phyloP scores from a whole-genome alignment of 2,113 vertebrate genomes.

The Rhineura floridana region DNA sequence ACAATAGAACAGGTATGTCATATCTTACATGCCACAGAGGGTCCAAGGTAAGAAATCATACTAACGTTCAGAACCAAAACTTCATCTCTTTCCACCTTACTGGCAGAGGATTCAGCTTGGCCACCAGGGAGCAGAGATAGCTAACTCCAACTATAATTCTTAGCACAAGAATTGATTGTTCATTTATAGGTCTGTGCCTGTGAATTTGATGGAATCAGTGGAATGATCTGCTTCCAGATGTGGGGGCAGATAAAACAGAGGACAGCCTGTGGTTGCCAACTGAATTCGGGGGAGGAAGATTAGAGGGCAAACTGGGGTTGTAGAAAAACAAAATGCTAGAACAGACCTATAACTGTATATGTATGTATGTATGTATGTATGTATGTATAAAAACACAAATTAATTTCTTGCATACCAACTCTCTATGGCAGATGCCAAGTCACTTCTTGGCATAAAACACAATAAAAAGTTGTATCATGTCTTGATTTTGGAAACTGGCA shows the following conservation, averaged over 20 bases:
- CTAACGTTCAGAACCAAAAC: background rate
- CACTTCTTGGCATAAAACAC: too few species aligned
- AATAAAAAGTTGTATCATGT: background rate
- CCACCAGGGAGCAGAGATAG: background rate
- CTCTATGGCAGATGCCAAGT: too few species aligned
- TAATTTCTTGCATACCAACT: too few species aligned
- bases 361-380: too few species aligned
- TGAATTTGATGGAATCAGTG: background rate
- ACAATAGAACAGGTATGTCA: background rate
- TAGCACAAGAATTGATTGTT: too few species aligned
- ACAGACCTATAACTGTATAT: background rate
- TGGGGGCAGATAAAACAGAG: background rate
- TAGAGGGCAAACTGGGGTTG: background rate
- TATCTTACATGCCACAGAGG: background rate
- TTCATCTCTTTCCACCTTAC: background rate
- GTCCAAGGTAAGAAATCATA: background rate
- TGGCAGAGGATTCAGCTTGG: background rate
- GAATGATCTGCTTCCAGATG: too few species aligned
- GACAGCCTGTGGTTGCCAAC: background rate
- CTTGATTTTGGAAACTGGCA: background rate
- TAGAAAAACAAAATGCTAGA: background rate
- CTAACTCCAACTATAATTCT: background rate
- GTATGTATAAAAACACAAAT: too few species aligned
- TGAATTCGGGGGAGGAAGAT: background rate
- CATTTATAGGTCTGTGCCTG: too few species aligned